Percentiles rank a stretch among this genome's conserved stretches.
These are phyloP conservation scores for Aptenodytes forsteri DNA, from an alignment of 2,113 vertebrate species.

Conservation along the genomic window DNA sequence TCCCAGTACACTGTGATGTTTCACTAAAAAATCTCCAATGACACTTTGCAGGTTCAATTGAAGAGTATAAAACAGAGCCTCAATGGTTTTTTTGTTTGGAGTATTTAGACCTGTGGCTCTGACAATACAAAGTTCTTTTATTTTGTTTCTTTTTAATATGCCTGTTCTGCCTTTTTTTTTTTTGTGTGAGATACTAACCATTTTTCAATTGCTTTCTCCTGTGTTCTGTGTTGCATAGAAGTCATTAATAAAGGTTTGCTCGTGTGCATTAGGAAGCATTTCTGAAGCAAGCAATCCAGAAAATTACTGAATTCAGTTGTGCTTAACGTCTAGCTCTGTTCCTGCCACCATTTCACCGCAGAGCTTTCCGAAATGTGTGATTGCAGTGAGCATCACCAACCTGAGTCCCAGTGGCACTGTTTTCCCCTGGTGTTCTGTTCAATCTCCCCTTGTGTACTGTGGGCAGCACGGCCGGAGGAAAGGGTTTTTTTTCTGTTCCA, in stretches of 20 bases:
- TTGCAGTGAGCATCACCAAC: not conserved
- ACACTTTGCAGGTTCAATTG: not conserved
- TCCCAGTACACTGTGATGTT: not conserved
- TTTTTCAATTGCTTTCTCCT: not conserved
- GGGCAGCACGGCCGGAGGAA: not conserved
- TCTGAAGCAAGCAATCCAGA: not conserved
- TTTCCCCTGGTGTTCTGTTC: not conserved
- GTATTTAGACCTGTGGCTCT: not conserved
- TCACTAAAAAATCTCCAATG: not conserved
- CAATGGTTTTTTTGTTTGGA: not conserved
- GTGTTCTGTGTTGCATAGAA: not conserved
- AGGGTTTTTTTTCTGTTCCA: not conserved
- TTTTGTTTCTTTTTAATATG: not conserved
- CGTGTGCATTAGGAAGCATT: not conserved
- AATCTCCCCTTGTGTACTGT: not conserved
- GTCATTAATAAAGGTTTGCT: not conserved
- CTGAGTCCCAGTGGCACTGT: not conserved
- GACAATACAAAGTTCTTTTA: not conserved
- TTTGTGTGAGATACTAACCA: not conserved
- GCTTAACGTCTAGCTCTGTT: not conserved
- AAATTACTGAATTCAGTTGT: not conserved
- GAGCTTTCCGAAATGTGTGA: not conserved
- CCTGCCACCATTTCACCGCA: not conserved
- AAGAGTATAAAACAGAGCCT: not conserved
- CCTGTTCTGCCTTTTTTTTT: not conserved